Base-by-base conservation (phyloP, 2,113 vertebrate genomes). In the Ictalurus furcatus region DNA sequence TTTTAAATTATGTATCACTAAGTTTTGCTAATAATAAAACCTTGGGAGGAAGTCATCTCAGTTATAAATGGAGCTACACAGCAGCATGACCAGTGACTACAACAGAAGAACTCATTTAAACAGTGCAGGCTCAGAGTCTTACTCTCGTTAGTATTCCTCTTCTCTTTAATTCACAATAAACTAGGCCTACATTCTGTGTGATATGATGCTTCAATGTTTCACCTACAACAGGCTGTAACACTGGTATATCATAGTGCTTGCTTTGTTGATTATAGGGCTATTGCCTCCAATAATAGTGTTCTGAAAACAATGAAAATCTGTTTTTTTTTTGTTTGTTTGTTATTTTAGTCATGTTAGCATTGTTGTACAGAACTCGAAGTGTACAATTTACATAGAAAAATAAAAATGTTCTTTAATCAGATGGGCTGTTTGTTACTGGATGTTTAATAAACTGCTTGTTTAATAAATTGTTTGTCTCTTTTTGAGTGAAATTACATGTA, bases 391-490 rank as follows among this genome's bases (percentile, higher is more conserved):
- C 86, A 78, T 90, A 89, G 79, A 59, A 90, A 88, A 90, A 84
- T 71, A 80, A 87, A 91, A 89, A 63, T 58, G 87, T 92, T 92
- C 87, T 69, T 89, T 85, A 90, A 90, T 88, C 83, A 89, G 89
- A 91, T 84, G 81, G 89, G 90, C 90, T 92, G 92, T 88, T 89
- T 93, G 92, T 90, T 93, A 92, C 67, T 92, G 79, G 92, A 92
- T 94, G 91, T 95, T 94, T 94, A 93, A 95, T 94, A 94, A 94
- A 95, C 92, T 94, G 93, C 93, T 94, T 94, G 90, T 94, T 95
- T 93, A 83, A 63, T 74, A 86, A 73, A 54, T 74, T 23, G 59
- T 11, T 63, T 44, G 78, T 37, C 12, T 85, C 52, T 3, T 71
- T 87, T 87, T 85, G 14, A 48, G 76, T 58, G 7, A 3, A 37